Evolutionary conservation across 2,113 vertebrate genomes (phyloP).

Genomic region (Ophthalmolycus amberensis): DNA sequence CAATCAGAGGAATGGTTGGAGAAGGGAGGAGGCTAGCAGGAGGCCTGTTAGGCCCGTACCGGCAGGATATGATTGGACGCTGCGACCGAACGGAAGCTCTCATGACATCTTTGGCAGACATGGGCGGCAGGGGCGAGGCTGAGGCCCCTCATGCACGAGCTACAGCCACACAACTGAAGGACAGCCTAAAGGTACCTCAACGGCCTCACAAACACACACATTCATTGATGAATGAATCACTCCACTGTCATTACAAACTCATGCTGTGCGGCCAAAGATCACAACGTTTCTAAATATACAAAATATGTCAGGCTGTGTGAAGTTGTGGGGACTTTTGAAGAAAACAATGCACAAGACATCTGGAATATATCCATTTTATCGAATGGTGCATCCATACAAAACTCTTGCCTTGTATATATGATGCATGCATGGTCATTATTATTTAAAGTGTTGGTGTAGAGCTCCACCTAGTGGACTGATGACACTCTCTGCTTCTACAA

Average conservation of each 20-base stretch:
- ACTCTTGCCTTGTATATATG: neutral
- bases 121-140: conserved; percentile 92
- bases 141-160: conserved; percentile 92
- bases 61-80: conserved; percentile 93
- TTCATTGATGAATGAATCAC: neutral
- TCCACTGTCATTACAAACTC: neutral
- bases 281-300: neutral
- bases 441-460: conserved; percentile 37
- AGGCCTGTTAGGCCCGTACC: conserved; percentile 92
- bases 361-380: conserved; percentile 25
- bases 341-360: neutral
- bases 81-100: conserved; percentile 94
- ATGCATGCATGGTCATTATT: neutral
- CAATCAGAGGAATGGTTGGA: conserved; percentile 95
- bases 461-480: conserved; percentile 72
- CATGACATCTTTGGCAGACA: conserved; percentile 90
- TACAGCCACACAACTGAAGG: conserved; percentile 92
- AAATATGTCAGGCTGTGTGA: neutral
- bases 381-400: neutral
- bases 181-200: conserved; percentile 90
- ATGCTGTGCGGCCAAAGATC: neutral
- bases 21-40: conserved; percentile 94
- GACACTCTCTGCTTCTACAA: conserved; percentile 60
- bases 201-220: neutral
- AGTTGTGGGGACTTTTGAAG: neutral